phyloP scores from a whole-genome alignment of 1,140 invertebrate genomes.

The Schlechtendalia chinensis region DNA sequence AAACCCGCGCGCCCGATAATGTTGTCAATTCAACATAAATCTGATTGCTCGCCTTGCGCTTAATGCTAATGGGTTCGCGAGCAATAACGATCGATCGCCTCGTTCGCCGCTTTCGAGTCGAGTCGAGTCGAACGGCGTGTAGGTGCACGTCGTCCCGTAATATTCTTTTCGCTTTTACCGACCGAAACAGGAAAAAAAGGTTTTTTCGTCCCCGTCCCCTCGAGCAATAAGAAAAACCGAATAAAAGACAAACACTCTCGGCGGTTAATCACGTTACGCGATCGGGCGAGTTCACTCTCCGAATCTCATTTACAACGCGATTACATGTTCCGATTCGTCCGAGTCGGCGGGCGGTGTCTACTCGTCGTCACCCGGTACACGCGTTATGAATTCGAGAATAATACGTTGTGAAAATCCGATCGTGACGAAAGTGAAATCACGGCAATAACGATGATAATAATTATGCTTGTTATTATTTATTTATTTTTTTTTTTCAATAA shows the following conservation, averaged over 20 bases:
- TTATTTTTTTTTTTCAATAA: too few species aligned
- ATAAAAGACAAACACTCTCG: too few species aligned
- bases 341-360: too few species aligned
- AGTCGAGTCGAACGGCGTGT: not conserved
- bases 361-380: not conserved
- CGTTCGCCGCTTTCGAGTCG: not conserved
- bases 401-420: not conserved
- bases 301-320: not conserved
- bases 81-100: slow-evolving; percentile 31
- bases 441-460: too few species aligned
- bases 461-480: too few species aligned
- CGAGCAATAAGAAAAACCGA: not conserved
- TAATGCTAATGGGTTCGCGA: slow-evolving; percentile 20
- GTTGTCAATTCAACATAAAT: slow-evolving; percentile 49
- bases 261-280: slow-evolving; percentile 1
- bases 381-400: not conserved
- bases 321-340: too few species aligned
- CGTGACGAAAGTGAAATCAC: not conserved
- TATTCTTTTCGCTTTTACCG: too few species aligned
- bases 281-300: not conserved
- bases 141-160: not conserved
- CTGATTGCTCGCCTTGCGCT: slow-evolving; percentile 33
- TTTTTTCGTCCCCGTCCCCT: not conserved
- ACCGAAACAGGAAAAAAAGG: not conserved
- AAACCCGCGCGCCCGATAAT: slow-evolving; percentile 3